Percentiles rank a stretch among this genome's conserved stretches.
phyloP scores from a whole-genome alignment of 2,888 invertebrate genomes.

The Trichopoda pennipes region DNA sequence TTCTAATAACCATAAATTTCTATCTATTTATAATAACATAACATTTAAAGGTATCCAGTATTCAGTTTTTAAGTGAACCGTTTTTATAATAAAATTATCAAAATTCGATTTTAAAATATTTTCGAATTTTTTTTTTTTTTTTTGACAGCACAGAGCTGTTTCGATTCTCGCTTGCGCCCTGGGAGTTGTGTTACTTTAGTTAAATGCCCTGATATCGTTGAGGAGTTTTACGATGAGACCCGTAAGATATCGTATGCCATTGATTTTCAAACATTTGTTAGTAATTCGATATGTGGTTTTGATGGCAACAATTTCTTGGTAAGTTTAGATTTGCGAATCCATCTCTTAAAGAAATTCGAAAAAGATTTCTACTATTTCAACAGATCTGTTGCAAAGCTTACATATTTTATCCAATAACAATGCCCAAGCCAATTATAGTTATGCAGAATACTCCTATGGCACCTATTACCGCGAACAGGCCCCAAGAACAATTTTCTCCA shows the following conservation, averaged over 20 bases:
- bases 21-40: too few species aligned
- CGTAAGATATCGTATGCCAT: constrained; percentile 72
- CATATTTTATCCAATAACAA: neutral
- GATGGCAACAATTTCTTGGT: constrained; percentile 86
- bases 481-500: neutral
- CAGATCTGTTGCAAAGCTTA: constrained; percentile 53
- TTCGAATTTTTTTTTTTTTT: neutral
- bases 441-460: constrained; percentile 1
- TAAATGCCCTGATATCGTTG: constrained; percentile 82
- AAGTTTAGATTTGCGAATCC: constrained; percentile 38
- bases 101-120: too few species aligned
- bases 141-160: constrained; percentile 80
- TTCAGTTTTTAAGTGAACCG: too few species aligned
- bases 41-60: too few species aligned
- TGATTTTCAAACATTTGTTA: constrained; percentile 81
- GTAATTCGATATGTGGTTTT: constrained; percentile 87
- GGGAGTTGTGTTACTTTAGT: constrained; percentile 84
- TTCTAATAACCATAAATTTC: too few species aligned
- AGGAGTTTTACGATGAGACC: constrained; percentile 73
- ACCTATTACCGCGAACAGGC: neutral
- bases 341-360: neutral
- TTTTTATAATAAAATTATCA: too few species aligned
- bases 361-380: neutral
- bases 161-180: constrained; percentile 81
- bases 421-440: neutral